These are phyloP conservation scores for Bovichtus variegatus DNA, from an alignment of 2,797 vertebrate genomes.

Conservation along the genomic window DNA sequence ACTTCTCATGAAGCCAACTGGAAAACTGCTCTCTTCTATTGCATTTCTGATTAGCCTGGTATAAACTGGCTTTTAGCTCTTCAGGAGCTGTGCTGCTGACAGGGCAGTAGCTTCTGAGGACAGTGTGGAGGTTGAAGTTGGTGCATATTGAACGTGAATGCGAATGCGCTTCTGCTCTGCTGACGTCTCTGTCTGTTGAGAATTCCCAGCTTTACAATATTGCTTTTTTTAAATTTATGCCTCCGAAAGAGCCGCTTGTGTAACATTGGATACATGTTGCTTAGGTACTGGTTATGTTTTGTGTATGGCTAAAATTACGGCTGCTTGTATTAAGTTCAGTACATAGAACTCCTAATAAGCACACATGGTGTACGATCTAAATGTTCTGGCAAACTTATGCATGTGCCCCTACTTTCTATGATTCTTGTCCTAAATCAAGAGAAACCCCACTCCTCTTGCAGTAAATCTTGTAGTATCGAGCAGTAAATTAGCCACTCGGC, in stretches of 20 bases:
- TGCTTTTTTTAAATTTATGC: not conserved
- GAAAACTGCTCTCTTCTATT: no score
- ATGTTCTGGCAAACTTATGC: not conserved
- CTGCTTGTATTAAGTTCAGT: not conserved
- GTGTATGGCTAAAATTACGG: not conserved
- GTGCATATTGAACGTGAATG: not conserved
- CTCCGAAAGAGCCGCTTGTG: not conserved
- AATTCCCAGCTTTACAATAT: not conserved
- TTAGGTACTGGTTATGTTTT: not conserved
- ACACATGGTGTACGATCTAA: not conserved
- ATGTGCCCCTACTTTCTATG: not conserved
- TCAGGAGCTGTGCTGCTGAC: no score
- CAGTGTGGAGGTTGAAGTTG: not conserved
- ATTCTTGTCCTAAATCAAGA: constrained; percentile 33
- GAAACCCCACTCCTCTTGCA: constrained; percentile 9
- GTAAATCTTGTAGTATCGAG: not conserved
- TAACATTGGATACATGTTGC: not conserved
- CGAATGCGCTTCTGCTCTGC: not conserved
- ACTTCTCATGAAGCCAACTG: no score
- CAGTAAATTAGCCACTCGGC: constrained; percentile 39
- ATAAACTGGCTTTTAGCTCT: not conserved
- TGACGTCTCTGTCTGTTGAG: not conserved
- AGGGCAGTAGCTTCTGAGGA: no score
- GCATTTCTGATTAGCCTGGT: no score
- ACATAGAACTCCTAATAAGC: not conserved